Percentiles rank a stretch among this genome's conserved stretches.
Conservation (phyloP, 2,797 vertebrate genomes). For the Coregonus sp. region DNA sequence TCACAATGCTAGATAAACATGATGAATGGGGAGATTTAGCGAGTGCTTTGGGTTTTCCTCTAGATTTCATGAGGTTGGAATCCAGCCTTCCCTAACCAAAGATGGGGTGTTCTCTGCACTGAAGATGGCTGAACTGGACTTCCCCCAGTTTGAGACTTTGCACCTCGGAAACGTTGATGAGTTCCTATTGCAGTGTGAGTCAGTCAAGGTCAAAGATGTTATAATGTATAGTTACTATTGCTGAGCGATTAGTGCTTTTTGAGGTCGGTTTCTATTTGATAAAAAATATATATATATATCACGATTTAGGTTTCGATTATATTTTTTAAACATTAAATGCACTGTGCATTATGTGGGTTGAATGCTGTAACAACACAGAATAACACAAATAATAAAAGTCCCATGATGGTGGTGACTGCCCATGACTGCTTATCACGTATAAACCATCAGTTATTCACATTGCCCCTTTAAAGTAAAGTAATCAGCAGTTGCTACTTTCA, state of each 20-base stretch:
- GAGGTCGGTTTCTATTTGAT: no score
- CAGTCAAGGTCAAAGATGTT: not conserved
- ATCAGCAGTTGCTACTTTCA: no score
- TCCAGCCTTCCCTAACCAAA: conserved; percentile 98
- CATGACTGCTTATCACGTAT: no score
- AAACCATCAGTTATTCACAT: no score
- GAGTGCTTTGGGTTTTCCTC: not conserved
- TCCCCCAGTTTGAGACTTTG: conserved; percentile 98
- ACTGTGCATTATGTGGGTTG: no score
- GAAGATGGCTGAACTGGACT: conserved; percentile 98
- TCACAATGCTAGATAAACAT: not conserved
- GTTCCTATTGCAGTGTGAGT: conserved; percentile 95
- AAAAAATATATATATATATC: not conserved
- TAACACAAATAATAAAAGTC: no score
- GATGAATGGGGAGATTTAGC: not conserved
- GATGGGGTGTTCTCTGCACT: conserved; percentile 98
- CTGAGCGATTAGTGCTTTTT: not conserved
- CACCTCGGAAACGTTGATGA: conserved; percentile 98
- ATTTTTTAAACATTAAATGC: no score
- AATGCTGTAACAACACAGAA: no score
- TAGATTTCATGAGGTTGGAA: conserved; percentile 96
- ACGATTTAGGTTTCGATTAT: not conserved
- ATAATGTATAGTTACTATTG: not conserved
- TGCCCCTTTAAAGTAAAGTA: no score
- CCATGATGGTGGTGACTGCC: no score